These are phyloP conservation scores for Fratercula arctica DNA, from an alignment of 2,797 vertebrate species.

Conservation along the genomic window DNA sequence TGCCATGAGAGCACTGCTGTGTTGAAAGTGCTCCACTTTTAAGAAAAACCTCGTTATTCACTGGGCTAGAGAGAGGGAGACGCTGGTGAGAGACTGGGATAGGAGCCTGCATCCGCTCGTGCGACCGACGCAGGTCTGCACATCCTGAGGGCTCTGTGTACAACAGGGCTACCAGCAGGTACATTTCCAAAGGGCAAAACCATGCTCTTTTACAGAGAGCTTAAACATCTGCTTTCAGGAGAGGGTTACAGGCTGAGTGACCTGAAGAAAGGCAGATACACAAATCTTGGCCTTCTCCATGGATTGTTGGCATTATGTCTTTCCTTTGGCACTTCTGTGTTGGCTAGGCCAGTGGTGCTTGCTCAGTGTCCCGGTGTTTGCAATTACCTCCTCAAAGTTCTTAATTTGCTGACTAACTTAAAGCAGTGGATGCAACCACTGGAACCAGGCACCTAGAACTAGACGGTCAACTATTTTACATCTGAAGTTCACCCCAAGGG, in stretches of 20 bases:
- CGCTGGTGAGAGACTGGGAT: neutral
- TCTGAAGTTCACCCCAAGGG: neutral
- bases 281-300: neutral
- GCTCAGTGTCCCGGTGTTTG: neutral
- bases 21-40: neutral
- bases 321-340: neutral
- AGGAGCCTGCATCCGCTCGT: neutral
- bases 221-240: neutral
- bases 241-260: neutral
- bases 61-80: neutral
- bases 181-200: neutral
- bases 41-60: neutral
- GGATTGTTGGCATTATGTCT: neutral
- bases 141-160: neutral
- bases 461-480: neutral
- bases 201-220: neutral
- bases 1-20: neutral
- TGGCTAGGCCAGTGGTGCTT: neutral
- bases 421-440: neutral
- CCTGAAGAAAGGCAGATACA: neutral
- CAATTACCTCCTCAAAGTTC: neutral
- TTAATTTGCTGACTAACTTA: neutral
- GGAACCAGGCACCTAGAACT: neutral
- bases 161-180: rapidly evolving
- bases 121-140: neutral